Evolutionary conservation across 2,797 vertebrate species (phyloP).

Genomic region (Siniperca undulata): DNA sequence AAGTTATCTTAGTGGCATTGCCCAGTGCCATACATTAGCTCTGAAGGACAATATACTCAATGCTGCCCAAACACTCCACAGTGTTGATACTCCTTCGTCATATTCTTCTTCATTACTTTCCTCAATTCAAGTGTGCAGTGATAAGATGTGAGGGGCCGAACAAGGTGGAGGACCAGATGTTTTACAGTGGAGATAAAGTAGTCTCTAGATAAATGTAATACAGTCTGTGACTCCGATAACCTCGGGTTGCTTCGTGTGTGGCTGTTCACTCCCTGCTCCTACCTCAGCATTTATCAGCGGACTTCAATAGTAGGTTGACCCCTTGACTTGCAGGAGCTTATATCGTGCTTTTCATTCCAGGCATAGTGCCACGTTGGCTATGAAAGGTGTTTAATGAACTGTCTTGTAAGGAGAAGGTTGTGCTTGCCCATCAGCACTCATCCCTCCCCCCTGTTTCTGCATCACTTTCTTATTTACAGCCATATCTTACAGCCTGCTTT

Average conservation of each 20-base stretch:
- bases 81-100: slow-evolving; percentile 12
- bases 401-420: slow-evolving; percentile 65
- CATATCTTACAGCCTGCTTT: slow-evolving; percentile 66
- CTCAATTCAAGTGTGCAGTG: slow-evolving; percentile 6
- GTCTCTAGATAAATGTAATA: slow-evolving; percentile 58
- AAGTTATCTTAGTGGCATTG: slow-evolving; percentile 14
- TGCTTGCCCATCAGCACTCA: slow-evolving; percentile 66
- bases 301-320: slow-evolving; percentile 65
- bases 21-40: slow-evolving; percentile 16
- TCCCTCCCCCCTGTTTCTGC: slow-evolving; percentile 70
- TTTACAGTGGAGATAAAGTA: slow-evolving; percentile 58
- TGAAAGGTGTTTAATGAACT: slow-evolving; percentile 81
- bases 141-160: slow-evolving; percentile 27
- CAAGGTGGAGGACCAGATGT: slow-evolving; percentile 45
- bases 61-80: slow-evolving; percentile 4
- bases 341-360: slow-evolving; percentile 67
- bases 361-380: slow-evolving; percentile 47
- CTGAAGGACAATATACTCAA: slow-evolving; percentile 1
- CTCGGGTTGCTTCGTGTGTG: slow-evolving; percentile 31
- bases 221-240: slow-evolving; percentile 61
- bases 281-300: slow-evolving; percentile 73
- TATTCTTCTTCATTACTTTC: slow-evolving; percentile 29
- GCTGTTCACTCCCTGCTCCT: slow-evolving; percentile 50
- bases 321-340: slow-evolving; percentile 66
- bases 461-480: slow-evolving; percentile 79